Percentiles rank a stretch among this genome's conserved stretches.
These are phyloP conservation scores for Probosciger aterrimus DNA, from an alignment of 2,113 vertebrate genomes.

Conservation along the genomic window DNA sequence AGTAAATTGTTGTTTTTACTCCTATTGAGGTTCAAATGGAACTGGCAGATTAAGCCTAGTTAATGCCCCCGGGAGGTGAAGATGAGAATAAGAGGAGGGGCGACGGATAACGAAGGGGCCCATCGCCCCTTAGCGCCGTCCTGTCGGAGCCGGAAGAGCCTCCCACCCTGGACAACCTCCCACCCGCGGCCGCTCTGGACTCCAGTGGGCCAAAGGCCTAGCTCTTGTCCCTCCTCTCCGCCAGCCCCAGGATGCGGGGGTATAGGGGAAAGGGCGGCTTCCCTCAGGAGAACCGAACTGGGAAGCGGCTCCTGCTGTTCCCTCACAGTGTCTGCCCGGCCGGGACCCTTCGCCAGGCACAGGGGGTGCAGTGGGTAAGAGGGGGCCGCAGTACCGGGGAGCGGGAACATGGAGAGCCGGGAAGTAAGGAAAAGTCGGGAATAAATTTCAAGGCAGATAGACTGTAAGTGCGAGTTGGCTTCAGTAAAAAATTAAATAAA, in stretches of 20 bases:
- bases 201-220: neutral
- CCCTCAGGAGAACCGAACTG: neutral
- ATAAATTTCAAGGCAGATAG: neutral
- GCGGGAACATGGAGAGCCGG: neutral
- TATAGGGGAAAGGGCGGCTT: neutral
- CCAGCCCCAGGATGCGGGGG: no score
- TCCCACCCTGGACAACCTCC: neutral
- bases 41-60: constrained; percentile 71
- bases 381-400: neutral
- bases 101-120: neutral
- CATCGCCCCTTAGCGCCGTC: neutral
- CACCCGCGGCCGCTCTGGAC: neutral
- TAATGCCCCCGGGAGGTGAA: constrained; percentile 44
- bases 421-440: neutral
- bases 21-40: constrained; percentile 76
- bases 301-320: neutral
- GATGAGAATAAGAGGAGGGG: neutral
- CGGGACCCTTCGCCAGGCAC: neutral
- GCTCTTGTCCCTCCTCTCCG: neutral
- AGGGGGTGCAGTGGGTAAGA: neutral
- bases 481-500: neutral
- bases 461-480: neutral
- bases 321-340: neutral
- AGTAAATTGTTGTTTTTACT: constrained; percentile 80
- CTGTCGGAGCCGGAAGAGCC: neutral